Evolutionary conservation across 2,888 invertebrate species (phyloP), one percentile per base, ranked within the genome.

Genomic region (Mylabris sibirica): DNA sequence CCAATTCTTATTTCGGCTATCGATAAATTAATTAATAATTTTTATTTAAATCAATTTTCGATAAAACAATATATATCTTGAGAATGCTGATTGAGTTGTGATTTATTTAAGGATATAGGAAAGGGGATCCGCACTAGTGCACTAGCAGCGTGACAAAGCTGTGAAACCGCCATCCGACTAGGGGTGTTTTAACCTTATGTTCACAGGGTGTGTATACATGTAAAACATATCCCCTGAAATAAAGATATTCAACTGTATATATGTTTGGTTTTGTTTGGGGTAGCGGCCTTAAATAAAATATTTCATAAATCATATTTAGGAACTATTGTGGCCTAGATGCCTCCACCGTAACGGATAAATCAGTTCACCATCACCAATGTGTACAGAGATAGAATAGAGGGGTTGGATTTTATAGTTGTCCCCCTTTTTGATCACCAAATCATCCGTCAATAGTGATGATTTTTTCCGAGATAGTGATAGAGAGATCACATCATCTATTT

Each of bases 221-320:
- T 70, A 77, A 76, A 75, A 73, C 74, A 73, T 73, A 74, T 75
- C 75, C 68, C 67, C 72, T 66, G 65, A 64, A 69, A 57, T 30
- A 67, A 69, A 69, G 72, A 68, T 63, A 67, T 69, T 60, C 72
- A 63, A n/a, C 49, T 44, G 60, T 78, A 76, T 44, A 61, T 78
- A 76, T 77, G 77, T 82, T 81, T 80, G 79, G 76, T 78, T 80
- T 82, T 80, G 81, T 80, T 77, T 83, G 80, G 81, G 82, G 83
- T 81, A 81, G 77, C 73, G 75, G 82, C 82, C 82, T 81, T 78
- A 82, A 80, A 83, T 82, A 82, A 84, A 84, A 81, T 82, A 81
- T 82, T 82, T 80, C 83, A 84, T 84, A 84, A 84, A 84, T 84
- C 84, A 84, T 84, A 84, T 84, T 84, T 84, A 84, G 83, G 80